Base-by-base conservation (phyloP, 2,888 invertebrate genomes). In the Heliothis peltigera region DNA sequence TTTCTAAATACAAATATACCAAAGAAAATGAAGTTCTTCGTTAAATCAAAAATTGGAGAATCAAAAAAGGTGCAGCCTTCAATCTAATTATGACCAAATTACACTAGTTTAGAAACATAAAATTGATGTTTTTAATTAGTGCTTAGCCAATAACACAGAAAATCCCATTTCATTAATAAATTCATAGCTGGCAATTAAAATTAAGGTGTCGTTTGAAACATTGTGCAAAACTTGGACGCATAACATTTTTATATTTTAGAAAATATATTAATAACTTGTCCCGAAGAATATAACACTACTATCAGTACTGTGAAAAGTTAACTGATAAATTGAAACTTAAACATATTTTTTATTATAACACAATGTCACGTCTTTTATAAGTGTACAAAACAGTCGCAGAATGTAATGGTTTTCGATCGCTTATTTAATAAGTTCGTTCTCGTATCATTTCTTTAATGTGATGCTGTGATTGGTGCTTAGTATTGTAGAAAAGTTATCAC, bases 401-500 rank as follows among this genome's bases (percentile, higher is more conserved):
- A 32, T 10, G 3, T 10, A 8, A 2, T 12, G 3, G 21, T 19
- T 46, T 64, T 58, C 19, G 59, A 62, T 54, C 62, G 53, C 25
- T 28, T 2, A 1, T 19, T 0, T 3, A 53, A 4, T 18, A 17
- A 55, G 63, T 35, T 46, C 19, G 65, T 69, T 77, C 65, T 66
- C 7, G 5, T 2, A 0, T 0, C 1, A 0, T 4, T 4, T 12
- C 4, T 15, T 0, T 7, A 25, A 46, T 54, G 61, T 67, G 60
- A 69, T 21, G 54, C 12, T 52, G 6, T 48, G 25, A 77, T 77
- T 75, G 75, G 75, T 35, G 5, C 1, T 43, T 0, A n/a, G n/a
- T 0, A 0, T 0, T 0, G n/a, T 1, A 0, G 0, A 0, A 1
- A 0, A n/a, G n/a, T 0, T 1, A 0, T 0, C 0, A 0, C 25